A percentile compares a stretch with the other conserved stretches of the same genome.
These are phyloP conservation scores for Neomonachus schauinslandi DNA, from an alignment of 2,113 vertebrate species.

Conservation along the genomic window DNA sequence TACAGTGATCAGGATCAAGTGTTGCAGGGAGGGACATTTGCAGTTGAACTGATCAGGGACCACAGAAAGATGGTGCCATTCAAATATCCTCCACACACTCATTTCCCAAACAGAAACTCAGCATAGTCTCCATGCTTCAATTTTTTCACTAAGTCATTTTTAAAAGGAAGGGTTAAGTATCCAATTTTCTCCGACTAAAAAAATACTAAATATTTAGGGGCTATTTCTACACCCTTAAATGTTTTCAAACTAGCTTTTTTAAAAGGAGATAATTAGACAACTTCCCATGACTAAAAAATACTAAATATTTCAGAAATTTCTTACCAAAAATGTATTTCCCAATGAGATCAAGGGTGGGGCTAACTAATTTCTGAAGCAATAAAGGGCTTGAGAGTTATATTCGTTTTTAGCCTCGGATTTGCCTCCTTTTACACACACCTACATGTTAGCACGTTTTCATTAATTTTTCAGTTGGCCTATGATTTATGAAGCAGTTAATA, in stretches of 20 bases:
- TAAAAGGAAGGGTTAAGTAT: not conserved
- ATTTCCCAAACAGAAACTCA: not conserved
- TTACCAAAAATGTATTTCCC: conserved; percentile 22
- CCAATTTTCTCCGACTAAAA: not conserved
- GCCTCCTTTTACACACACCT: not conserved
- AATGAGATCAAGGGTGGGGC: not conserved
- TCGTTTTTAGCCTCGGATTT: not conserved
- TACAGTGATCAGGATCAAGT: not conserved
- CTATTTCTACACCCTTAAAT: not conserved
- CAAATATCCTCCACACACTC: not conserved
- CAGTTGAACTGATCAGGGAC: not conserved
- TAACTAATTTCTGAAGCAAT: conserved; percentile 29
- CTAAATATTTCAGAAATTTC: conserved; percentile 35
- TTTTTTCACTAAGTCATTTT: not conserved
- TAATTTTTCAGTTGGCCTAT: conserved; percentile 62
- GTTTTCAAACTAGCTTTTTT: not conserved
- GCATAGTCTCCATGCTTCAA: not conserved
- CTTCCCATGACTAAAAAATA: not conserved
- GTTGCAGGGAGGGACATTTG: not conserved
- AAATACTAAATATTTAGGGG: not conserved
- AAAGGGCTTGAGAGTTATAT: not conserved
- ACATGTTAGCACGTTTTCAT: not conserved
- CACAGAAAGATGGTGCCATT: not conserved
- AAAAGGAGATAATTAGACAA: not conserved
- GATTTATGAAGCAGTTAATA: conserved; percentile 79